Conservation (phyloP, 1,140 invertebrate genomes). For the Pygmarrhopalites habei region DNA sequence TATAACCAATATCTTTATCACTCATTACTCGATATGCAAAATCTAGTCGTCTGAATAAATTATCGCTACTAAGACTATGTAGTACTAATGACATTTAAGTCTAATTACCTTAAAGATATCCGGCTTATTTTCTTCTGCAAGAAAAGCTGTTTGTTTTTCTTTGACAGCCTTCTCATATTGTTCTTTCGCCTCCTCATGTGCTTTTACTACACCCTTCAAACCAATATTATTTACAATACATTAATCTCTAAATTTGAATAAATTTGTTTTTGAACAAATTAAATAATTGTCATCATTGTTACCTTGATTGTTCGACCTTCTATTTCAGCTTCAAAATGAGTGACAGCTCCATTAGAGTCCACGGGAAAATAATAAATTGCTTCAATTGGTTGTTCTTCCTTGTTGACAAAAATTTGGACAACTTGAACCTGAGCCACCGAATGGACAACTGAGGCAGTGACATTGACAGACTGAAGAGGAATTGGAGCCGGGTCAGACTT, state of each 20-base stretch:
- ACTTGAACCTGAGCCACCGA: constrained; percentile 30
- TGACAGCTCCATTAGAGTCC: constrained; percentile 23
- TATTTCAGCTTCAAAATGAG: constrained; percentile 35
- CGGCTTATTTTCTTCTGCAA: constrained; percentile 47
- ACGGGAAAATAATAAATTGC: constrained; percentile 29
- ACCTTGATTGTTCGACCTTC: constrained; percentile 33
- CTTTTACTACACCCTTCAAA: constrained; percentile 48
- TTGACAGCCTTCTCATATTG: constrained; percentile 48
- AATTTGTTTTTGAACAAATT: too few species aligned
- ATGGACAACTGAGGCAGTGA: constrained; percentile 28
- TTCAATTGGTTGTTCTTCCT: constrained; percentile 34
- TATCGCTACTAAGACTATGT: too few species aligned
- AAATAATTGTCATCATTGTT: too few species aligned
- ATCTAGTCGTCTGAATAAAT: too few species aligned
- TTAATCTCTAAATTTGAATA: too few species aligned
- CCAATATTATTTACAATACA: too few species aligned
- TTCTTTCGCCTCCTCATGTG: constrained; percentile 46
- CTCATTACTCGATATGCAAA: too few species aligned
- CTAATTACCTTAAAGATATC: constrained; percentile 40
- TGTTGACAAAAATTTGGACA: constrained; percentile 33
- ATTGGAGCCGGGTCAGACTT: neutral
- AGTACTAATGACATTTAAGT: too few species aligned
- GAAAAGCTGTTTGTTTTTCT: constrained; percentile 48
- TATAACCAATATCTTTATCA: too few species aligned
- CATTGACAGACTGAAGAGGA: constrained; percentile 15